Evolutionary conservation across 2,888 invertebrate species (phyloP).

Genomic region (Drosophila nr. perissopoda): DNA sequence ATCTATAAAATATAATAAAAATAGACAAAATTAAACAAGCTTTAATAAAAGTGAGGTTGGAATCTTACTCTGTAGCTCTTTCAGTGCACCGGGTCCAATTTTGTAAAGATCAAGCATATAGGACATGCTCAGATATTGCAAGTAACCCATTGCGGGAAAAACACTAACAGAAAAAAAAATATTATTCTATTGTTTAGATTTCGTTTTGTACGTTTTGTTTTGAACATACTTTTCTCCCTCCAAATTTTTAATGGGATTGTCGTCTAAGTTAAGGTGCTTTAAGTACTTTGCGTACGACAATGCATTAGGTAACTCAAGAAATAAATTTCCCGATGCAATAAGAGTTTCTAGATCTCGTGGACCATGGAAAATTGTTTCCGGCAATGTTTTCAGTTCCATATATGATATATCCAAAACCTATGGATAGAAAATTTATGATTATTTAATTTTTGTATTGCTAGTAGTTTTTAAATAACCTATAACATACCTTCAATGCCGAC

Average conservation of each 20-base stretch:
- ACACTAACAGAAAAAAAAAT: slow-evolving; percentile 85
- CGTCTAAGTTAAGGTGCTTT: slow-evolving; percentile 88
- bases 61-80: slow-evolving; percentile 85
- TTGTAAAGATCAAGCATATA: slow-evolving; percentile 87
- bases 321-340: slow-evolving; percentile 89
- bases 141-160: slow-evolving; percentile 87
- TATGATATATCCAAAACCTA: slow-evolving; percentile 90
- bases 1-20: slow-evolving; percentile 55
- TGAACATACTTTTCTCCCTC: slow-evolving; percentile 84
- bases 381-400: slow-evolving; percentile 87
- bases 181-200: neutral
- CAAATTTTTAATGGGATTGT: slow-evolving; percentile 88
- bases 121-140: slow-evolving; percentile 89
- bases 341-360: slow-evolving; percentile 88
- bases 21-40: neutral
- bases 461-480: neutral
- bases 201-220: neutral
- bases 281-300: slow-evolving; percentile 87
- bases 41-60: neutral
- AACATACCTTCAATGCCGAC: slow-evolving; percentile 87
- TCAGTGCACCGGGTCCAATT: slow-evolving; percentile 87
- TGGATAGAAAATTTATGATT: neutral
- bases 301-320: slow-evolving; percentile 87
- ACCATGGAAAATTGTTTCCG: slow-evolving; percentile 89
- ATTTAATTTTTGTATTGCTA: neutral